These are phyloP conservation scores for Bungarus multicinctus DNA, from an alignment of 2,113 vertebrate genomes.

Conservation along the genomic window DNA sequence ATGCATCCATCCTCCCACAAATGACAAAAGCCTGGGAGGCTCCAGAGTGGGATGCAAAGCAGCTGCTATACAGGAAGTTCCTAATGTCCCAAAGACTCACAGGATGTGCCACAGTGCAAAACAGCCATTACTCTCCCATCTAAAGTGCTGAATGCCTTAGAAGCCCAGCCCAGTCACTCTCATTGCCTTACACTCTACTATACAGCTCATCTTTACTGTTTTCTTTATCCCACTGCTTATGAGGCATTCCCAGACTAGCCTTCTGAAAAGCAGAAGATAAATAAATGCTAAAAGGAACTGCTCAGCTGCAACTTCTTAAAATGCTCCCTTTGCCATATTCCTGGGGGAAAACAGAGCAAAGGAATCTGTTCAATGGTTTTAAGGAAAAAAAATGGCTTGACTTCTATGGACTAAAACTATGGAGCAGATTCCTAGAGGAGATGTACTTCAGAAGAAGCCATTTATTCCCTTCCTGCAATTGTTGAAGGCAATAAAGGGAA, in stretches of 20 bases:
- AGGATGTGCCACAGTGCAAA: neutral
- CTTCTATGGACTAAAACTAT: neutral
- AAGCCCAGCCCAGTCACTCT: neutral
- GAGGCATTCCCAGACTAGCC: neutral
- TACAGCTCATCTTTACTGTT: neutral
- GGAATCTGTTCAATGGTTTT: neutral
- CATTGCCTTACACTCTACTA: neutral
- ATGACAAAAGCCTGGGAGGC: neutral
- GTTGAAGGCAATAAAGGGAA: neutral
- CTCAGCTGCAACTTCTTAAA: neutral
- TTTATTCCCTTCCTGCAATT: neutral
- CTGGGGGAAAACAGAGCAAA: neutral
- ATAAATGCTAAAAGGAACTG: neutral
- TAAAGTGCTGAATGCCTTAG: neutral
- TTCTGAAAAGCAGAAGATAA: neutral
- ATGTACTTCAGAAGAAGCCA: neutral
- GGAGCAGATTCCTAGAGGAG: neutral
- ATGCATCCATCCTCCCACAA: neutral
- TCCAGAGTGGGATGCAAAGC: neutral
- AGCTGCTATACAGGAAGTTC: neutral
- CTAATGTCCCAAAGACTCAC: neutral
- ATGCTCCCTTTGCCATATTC: neutral
- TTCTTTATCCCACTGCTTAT: neutral
- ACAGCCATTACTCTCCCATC: neutral
- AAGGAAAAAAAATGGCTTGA: neutral